Evolutionary conservation across 2,113 vertebrate species (phyloP).

Genomic region (Cyphomyrus plagiostoma): DNA sequence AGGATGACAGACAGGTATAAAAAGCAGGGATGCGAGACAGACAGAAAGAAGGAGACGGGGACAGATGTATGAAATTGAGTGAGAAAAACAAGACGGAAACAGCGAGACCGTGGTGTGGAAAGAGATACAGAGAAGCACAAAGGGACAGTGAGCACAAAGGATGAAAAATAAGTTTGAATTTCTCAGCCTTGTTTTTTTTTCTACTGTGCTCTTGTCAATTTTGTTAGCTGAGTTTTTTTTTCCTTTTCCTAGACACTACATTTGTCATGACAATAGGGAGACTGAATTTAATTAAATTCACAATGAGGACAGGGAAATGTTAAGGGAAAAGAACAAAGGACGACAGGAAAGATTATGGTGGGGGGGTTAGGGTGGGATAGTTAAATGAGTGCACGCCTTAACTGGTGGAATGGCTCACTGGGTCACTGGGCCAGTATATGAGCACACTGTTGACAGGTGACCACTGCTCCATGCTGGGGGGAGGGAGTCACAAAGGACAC

Average conservation of each 20-base stretch:
- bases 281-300: slow-evolving; percentile 14
- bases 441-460: slow-evolving; percentile 22
- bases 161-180: neutral
- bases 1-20: neutral
- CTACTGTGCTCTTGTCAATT: neutral
- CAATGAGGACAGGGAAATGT: slow-evolving; percentile 1
- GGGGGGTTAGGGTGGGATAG: neutral
- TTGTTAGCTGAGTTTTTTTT: neutral
- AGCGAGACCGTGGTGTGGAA: too few relatives aligned
- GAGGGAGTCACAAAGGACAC: slow-evolving; percentile 17
- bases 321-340: slow-evolving; percentile 1
- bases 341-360: neutral
- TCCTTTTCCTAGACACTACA: neutral
- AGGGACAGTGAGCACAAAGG: neutral
- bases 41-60: neutral
- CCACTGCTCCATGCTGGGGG: slow-evolving; percentile 16
- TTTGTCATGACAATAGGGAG: slow-evolving; percentile 4
- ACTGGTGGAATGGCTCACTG: neutral
- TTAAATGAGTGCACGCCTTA: slow-evolving; percentile 12
- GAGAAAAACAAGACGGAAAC: neutral
- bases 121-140: neutral
- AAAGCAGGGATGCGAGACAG: neutral
- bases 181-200: neutral
- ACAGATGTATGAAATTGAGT: neutral
- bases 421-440: neutral